Evolutionary conservation across 2,797 vertebrate species (phyloP).

Genomic region (Gadopsis bispinosus): DNA sequence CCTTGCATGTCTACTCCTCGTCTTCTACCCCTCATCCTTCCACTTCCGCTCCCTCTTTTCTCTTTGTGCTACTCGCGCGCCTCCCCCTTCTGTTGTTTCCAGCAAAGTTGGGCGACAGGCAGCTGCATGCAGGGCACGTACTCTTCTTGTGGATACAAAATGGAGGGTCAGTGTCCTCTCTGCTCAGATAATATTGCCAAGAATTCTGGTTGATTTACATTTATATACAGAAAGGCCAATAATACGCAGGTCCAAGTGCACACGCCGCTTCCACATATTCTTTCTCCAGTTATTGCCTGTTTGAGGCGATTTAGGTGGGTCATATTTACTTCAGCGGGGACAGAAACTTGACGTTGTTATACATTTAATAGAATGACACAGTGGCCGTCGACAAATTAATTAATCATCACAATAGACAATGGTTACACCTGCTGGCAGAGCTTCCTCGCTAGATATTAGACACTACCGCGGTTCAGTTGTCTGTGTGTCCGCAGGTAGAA

Average conservation of each 20-base stretch:
- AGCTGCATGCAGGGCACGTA: slow-evolving; percentile 38
- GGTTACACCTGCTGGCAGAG: slow-evolving; percentile 31
- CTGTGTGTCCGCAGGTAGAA: background rate
- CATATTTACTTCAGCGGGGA: slow-evolving; percentile 31
- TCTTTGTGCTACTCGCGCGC: background rate
- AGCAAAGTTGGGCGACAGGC: background rate
- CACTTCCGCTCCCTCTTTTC: background rate
- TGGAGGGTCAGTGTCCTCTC: slow-evolving; percentile 51
- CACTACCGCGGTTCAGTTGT: background rate
- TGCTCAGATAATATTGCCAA: slow-evolving; percentile 39
- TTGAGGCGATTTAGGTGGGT: slow-evolving; percentile 26
- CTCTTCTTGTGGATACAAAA: slow-evolving; percentile 45
- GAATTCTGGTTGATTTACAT: slow-evolving; percentile 62
- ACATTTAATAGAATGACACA: slow-evolving; percentile 45
- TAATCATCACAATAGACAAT: slow-evolving; percentile 59
- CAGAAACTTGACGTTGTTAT: slow-evolving; percentile 22
- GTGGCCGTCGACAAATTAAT: slow-evolving; percentile 53
- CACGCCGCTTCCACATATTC: slow-evolving; percentile 2
- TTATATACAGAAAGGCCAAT: slow-evolving; percentile 55
- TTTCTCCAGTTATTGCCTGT: slow-evolving; percentile 38
- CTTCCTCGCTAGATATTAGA: background rate
- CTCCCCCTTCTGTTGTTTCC: slow-evolving; percentile 1
- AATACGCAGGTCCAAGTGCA: slow-evolving; percentile 31
- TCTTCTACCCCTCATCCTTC: background rate
- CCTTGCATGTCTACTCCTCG: background rate